Percentiles rank a stretch among this genome's conserved stretches.
phyloP scores from a whole-genome alignment of 2,113 vertebrate genomes.

The Xenus cinereus region DNA sequence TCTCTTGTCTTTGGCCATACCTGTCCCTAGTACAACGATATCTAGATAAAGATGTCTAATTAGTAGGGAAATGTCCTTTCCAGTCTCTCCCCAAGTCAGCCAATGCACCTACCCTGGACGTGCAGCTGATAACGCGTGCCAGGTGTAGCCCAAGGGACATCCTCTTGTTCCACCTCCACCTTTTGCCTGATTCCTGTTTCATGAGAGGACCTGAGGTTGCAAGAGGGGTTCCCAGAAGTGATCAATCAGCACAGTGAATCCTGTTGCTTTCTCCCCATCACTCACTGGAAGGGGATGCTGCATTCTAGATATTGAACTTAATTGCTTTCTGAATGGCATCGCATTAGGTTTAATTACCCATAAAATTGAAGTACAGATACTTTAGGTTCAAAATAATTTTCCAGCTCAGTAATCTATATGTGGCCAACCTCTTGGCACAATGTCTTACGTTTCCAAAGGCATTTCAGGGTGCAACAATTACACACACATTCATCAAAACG shows the following conservation, averaged over 20 bases:
- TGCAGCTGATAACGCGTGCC: rapidly evolving
- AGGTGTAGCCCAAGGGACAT: neutral
- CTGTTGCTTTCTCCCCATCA: neutral
- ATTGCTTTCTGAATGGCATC: conserved; percentile 62
- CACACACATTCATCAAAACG: neutral
- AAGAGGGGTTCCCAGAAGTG: neutral
- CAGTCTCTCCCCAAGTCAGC: rapidly evolving
- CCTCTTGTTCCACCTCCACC: neutral
- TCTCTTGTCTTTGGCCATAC: neutral
- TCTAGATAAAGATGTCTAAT: neutral
- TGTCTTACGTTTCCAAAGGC: conserved; percentile 39
- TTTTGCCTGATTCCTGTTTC: neutral
- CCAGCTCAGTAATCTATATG: conserved; percentile 63
- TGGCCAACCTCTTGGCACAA: neutral
- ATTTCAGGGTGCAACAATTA: neutral
- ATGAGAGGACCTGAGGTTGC: neutral
- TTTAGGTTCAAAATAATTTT: conserved; percentile 70
- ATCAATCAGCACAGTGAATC: neutral
- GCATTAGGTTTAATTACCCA: conserved; percentile 67
- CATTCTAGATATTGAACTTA: conserved; percentile 45
- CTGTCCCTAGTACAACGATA: neutral
- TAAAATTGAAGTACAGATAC: conserved; percentile 64
- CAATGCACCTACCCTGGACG: rapidly evolving
- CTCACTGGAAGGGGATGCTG: neutral
- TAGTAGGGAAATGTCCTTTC: neutral